Evolutionary conservation across 2,888 invertebrate species (phyloP).

Genomic region (Resseliella maxima): DNA sequence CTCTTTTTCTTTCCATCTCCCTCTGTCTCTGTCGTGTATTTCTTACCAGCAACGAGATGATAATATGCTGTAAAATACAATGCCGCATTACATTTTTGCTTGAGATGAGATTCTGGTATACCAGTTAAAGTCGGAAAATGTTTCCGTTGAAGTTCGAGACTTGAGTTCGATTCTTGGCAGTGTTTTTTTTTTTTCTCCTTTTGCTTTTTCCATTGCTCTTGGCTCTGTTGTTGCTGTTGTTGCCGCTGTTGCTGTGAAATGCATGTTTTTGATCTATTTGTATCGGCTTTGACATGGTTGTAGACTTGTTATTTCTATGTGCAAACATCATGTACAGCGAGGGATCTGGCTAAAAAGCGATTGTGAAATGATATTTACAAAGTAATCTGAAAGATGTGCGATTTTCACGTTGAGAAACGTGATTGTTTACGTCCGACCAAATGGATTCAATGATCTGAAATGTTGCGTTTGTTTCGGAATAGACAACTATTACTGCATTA

Average conservation of each 20-base stretch:
- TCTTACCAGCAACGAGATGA: not conserved
- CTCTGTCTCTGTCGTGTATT: too few relatives aligned
- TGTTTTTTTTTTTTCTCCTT: not conserved
- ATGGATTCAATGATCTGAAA: conserved; percentile 28
- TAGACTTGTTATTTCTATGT: conserved; percentile 28
- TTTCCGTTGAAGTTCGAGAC: not conserved
- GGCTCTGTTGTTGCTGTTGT: not conserved
- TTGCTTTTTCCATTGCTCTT: not conserved
- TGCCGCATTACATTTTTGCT: conserved; percentile 19
- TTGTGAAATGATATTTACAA: conserved; percentile 20
- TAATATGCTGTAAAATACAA: conserved; percentile 27
- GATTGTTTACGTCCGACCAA: conserved; percentile 22
- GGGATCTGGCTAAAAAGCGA: not conserved
- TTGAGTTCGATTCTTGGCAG: not conserved
- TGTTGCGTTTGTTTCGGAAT: conserved; percentile 14
- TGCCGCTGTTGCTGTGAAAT: not conserved
- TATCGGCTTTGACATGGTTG: conserved; percentile 53
- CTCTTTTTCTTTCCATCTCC: too few relatives aligned
- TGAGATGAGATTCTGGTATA: not conserved
- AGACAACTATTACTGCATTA: not conserved
- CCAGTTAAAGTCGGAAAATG: not conserved
- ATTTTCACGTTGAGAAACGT: conserved; percentile 47
- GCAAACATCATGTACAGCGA: not conserved
- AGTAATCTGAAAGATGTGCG: conserved; percentile 19
- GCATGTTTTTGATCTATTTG: conserved; percentile 53